A percentile compares a stretch with the other conserved stretches of the same genome.
Conservation (phyloP, 2,888 invertebrate genomes). For the Azorinus chamasolen region DNA sequence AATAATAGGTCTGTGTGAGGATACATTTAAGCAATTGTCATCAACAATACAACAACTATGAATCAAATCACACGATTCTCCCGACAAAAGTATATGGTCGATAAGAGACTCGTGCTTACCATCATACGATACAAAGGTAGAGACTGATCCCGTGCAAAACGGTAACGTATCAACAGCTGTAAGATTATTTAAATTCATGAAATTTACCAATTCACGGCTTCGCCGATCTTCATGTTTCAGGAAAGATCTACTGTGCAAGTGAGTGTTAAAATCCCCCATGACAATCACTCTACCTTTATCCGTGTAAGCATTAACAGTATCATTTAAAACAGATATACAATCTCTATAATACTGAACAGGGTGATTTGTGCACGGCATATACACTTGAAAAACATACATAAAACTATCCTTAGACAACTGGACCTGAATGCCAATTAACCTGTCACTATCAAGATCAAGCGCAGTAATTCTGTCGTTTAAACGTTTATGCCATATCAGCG, state of each 20-base stretch:
- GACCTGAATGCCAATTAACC: neutral
- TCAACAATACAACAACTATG: slow-evolving; percentile 7
- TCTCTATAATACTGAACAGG: slow-evolving; percentile 1
- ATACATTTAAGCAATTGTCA: slow-evolving; percentile 8
- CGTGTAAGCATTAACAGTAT: neutral
- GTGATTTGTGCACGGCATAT: neutral
- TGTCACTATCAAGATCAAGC: neutral
- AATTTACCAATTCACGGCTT: neutral
- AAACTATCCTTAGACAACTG: neutral
- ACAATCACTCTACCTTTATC: neutral
- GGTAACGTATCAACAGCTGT: slow-evolving; percentile 1
- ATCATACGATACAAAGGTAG: slow-evolving; percentile 15
- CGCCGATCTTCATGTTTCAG: neutral
- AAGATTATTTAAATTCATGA: neutral
- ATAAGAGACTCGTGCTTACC: neutral
- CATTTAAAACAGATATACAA: neutral
- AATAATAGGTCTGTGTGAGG: slow-evolving; percentile 4
- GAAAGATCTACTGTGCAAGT: slow-evolving; percentile 1
- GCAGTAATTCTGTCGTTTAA: neutral
- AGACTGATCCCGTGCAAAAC: neutral
- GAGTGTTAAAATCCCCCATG: slow-evolving; percentile 19
- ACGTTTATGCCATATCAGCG: slow-evolving; percentile 10
- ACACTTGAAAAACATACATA: slow-evolving; percentile 5
- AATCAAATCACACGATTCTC: neutral
- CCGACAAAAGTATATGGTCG: slow-evolving; percentile 2